phyloP scores from a whole-genome alignment of 1,140 invertebrate genomes.

The Drosophila elegans region DNA sequence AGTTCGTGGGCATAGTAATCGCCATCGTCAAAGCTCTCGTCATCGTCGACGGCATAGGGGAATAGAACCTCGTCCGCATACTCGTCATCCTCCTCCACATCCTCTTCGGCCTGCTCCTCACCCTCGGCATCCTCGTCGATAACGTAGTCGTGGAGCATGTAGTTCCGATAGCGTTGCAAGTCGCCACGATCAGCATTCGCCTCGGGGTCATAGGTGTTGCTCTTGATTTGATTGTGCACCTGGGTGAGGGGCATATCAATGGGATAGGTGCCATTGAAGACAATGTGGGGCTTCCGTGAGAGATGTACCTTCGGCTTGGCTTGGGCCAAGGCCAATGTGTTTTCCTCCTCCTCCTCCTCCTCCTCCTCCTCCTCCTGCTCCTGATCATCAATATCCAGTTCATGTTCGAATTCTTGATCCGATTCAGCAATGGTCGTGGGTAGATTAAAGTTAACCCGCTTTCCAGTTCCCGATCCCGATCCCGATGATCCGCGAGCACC shows the following conservation, averaged over 20 bases:
- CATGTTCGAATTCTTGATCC: constrained; percentile 55
- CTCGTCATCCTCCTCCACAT: constrained; percentile 51
- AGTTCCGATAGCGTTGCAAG: constrained; percentile 68
- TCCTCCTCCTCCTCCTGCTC: constrained; percentile 12
- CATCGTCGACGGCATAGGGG: constrained; percentile 39
- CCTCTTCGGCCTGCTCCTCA: constrained; percentile 62
- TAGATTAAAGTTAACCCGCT: constrained; percentile 77
- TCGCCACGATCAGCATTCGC: constrained; percentile 72
- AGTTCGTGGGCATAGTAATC: constrained; percentile 44
- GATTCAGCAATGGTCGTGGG: constrained; percentile 65
- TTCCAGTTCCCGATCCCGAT: constrained; percentile 11
- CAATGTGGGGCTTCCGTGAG: constrained; percentile 70
- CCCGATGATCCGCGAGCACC: background rate
- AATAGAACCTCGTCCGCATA: constrained; percentile 48
- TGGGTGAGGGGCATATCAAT: constrained; percentile 88
- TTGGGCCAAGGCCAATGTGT: constrained; percentile 23
- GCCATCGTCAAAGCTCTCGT: constrained; percentile 39
- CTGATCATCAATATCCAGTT: constrained; percentile 24
- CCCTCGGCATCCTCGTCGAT: constrained; percentile 70
- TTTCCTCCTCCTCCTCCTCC: constrained; percentile 12
- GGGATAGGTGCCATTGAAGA: constrained; percentile 93
- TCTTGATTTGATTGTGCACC: constrained; percentile 11
- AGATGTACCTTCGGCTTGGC: constrained; percentile 10
- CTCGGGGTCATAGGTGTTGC: constrained; percentile 70
- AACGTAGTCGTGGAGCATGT: constrained; percentile 68